Evolutionary conservation across 2,797 vertebrate genomes (phyloP).

Genomic region (Eulemur mongoz): DNA sequence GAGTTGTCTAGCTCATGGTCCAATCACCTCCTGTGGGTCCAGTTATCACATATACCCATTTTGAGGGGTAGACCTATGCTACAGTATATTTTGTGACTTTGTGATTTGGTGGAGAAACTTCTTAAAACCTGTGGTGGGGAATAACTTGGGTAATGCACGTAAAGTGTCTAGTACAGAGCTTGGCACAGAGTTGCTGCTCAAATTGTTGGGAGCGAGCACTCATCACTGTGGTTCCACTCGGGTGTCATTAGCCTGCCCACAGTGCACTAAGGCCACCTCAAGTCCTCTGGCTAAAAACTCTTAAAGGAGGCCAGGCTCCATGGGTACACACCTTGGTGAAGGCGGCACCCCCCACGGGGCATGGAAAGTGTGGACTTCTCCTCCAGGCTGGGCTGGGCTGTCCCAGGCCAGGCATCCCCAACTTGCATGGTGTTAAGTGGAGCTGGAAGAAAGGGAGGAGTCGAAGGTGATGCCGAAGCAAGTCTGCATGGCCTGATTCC

Average conservation of each 20-base stretch:
- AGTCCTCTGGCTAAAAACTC: neutral
- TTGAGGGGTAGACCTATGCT: neutral
- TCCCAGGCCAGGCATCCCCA: neutral
- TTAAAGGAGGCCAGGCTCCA: neutral
- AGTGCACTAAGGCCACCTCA: neutral
- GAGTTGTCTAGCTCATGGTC: neutral
- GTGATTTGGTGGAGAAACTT: neutral
- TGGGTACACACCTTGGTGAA: neutral
- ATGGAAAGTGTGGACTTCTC: neutral
- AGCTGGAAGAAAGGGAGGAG: neutral
- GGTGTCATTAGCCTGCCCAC: neutral
- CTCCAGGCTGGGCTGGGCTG: neutral
- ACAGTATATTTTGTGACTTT: neutral
- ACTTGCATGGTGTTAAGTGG: neutral
- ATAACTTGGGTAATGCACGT: too few species aligned
- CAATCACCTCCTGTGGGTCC: neutral
- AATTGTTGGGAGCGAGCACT: neutral
- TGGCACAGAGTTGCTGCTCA: neutral
- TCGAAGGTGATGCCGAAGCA: neutral
- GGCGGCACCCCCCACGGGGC: neutral
- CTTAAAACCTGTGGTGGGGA: neutral
- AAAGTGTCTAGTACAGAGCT: neutral
- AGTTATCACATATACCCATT: neutral
- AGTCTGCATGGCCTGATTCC: neutral
- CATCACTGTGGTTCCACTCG: neutral